phyloP scores from a whole-genome alignment of 1,140 invertebrate genomes.

The fruit fly (Drosophila melanogaster) region DNA sequence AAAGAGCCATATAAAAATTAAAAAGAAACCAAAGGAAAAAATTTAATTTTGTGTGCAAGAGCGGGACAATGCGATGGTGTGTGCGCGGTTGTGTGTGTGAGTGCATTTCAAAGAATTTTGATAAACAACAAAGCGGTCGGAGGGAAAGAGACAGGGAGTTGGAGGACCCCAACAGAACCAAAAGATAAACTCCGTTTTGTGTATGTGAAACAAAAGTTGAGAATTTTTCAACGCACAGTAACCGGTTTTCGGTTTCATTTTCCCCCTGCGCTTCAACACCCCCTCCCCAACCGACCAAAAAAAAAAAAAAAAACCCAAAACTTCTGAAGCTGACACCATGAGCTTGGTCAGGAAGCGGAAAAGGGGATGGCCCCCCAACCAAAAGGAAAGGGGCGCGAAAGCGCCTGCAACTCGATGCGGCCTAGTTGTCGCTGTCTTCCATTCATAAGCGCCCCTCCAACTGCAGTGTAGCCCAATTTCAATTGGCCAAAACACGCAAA shows the following conservation, averaged over 20 bases:
- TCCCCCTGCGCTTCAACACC: not conserved
- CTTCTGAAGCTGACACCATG: conserved; percentile 54
- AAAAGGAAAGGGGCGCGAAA: not conserved
- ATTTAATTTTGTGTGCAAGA: conserved; percentile 71
- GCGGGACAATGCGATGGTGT: conserved; percentile 9
- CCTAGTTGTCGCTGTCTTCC: conserved; percentile 63
- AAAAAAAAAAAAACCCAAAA: conserved; percentile 18
- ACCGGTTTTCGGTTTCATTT: conserved; percentile 68
- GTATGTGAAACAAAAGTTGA: conserved; percentile 80
- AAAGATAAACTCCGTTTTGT: conserved; percentile 72
- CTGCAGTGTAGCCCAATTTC: conserved; percentile 32
- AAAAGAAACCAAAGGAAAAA: conserved; percentile 54
- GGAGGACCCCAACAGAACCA: conserved; percentile 49
- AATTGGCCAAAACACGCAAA: conserved; percentile 74
- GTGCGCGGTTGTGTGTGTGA: conserved; percentile 32
- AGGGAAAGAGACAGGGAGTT: conserved; percentile 4
- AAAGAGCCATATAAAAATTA: conserved; percentile 76
- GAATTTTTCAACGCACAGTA: conserved; percentile 67
- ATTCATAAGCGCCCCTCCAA: conserved; percentile 52
- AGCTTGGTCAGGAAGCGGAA: conserved; percentile 1
- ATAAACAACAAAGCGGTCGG: conserved; percentile 62
- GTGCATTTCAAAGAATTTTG: conserved; percentile 80
- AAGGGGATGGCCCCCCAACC: not conserved
- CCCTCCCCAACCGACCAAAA: not conserved
- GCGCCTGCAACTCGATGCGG: conserved; percentile 45